These are phyloP conservation scores for Stenolophus ochropezus DNA, from an alignment of 2,888 invertebrate genomes.

Conservation along the genomic window DNA sequence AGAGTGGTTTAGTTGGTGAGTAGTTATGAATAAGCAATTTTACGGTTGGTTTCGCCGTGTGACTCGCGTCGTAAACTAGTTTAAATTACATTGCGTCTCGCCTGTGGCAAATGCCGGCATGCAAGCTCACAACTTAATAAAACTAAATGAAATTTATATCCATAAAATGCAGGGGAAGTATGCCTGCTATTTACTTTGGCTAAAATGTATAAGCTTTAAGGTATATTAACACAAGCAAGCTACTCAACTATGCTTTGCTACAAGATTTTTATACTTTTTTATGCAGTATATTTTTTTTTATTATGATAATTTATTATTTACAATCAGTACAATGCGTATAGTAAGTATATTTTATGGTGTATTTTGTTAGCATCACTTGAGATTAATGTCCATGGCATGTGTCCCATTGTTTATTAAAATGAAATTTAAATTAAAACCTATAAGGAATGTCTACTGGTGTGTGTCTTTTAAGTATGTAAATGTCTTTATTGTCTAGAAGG, in stretches of 20 bases:
- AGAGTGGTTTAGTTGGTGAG: background rate
- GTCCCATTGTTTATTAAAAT: too few relatives aligned
- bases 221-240: background rate
- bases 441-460: too few relatives aligned
- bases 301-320: too few relatives aligned
- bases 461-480: too few relatives aligned
- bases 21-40: slow-evolving; percentile 46
- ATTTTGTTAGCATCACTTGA: too few relatives aligned
- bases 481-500: too few relatives aligned
- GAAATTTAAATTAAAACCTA: too few relatives aligned
- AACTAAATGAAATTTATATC: slow-evolving; percentile 19
- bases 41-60: slow-evolving; percentile 30
- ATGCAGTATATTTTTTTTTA: too few relatives aligned
- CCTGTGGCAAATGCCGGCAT: background rate
- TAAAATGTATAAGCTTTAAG: slow-evolving; percentile 15
- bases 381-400: too few relatives aligned
- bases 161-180: slow-evolving; percentile 2
- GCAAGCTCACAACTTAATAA: slow-evolving; percentile 4
- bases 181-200: background rate
- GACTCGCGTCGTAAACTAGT: slow-evolving; percentile 30
- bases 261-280: too few relatives aligned
- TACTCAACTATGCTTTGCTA: background rate
- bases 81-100: slow-evolving; percentile 20
- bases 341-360: too few relatives aligned
- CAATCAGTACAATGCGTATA: too few relatives aligned